phyloP scores from a whole-genome alignment of 2,113 vertebrate genomes.

The Cryptomyrus ogoouensis region DNA sequence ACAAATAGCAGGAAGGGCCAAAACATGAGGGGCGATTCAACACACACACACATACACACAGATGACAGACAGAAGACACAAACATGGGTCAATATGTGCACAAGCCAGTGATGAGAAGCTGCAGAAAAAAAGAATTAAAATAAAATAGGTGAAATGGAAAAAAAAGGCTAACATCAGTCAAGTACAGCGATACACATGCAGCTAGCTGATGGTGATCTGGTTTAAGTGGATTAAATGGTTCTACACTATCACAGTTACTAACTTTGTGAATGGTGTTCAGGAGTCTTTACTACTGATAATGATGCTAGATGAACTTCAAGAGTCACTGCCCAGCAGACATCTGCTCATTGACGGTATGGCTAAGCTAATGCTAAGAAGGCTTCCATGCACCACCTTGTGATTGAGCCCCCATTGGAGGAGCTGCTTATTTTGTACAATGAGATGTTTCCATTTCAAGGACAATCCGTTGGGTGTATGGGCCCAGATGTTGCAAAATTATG shows the following conservation, averaged over 20 bases:
- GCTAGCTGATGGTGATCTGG: too few relatives aligned
- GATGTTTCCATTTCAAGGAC: background rate
- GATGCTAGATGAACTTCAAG: background rate
- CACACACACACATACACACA: background rate
- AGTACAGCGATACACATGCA: background rate
- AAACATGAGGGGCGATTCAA: conserved; percentile 45
- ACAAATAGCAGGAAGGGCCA: conserved; percentile 74
- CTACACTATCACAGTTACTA: background rate
- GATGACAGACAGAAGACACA: conserved; percentile 40
- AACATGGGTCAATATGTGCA: conserved; percentile 56
- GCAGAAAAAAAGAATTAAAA: conserved; percentile 4
- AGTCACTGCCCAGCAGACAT: background rate
- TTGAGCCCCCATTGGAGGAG: background rate
- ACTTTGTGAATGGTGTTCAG: background rate
- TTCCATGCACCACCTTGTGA: background rate
- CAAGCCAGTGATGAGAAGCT: conserved; percentile 27
- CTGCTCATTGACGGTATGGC: background rate
- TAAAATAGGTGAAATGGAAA: background rate
- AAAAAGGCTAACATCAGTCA: background rate
- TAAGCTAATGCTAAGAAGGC: background rate
- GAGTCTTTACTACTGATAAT: background rate
- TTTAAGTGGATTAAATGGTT: background rate
- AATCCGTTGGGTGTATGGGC: background rate
- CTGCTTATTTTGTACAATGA: background rate
- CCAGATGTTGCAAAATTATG: background rate